Conservation (phyloP, 1,140 invertebrate genomes). For the Pectinophora gossypiella region DNA sequence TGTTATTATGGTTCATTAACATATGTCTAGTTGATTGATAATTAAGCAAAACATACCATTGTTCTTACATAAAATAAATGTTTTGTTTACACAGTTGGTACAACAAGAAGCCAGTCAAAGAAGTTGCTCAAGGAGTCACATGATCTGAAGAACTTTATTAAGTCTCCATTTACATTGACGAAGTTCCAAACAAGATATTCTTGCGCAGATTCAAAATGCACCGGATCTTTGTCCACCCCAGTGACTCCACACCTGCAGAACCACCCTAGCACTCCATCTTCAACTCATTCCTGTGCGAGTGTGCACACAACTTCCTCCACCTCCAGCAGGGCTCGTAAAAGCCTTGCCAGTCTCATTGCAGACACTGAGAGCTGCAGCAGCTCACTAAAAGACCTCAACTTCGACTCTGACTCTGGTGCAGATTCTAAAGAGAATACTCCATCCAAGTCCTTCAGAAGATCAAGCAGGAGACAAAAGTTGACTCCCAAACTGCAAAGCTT, state of each 20-base stretch:
- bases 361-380: slow-evolving; percentile 72
- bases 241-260: slow-evolving; percentile 54
- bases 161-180: slow-evolving; percentile 64
- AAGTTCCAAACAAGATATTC: slow-evolving; percentile 57
- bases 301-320: slow-evolving; percentile 55
- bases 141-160: slow-evolving; percentile 65
- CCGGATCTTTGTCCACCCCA: slow-evolving; percentile 53
- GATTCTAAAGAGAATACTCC: slow-evolving; percentile 70
- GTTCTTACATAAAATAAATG: neutral
- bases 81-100: slow-evolving; percentile 22
- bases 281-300: slow-evolving; percentile 60
- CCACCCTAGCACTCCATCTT: slow-evolving; percentile 57
- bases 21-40: too few species aligned
- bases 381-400: slow-evolving; percentile 68
- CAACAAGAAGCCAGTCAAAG: slow-evolving; percentile 43
- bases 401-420: slow-evolving; percentile 61
- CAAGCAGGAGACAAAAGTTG: slow-evolving; percentile 34
- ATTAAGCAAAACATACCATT: neutral
- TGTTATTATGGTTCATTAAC: too few species aligned
- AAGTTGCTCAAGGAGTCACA: slow-evolving; percentile 43
- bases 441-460: slow-evolving; percentile 41
- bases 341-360: slow-evolving; percentile 59
- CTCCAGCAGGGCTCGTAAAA: slow-evolving; percentile 56
- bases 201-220: slow-evolving; percentile 40
- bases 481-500: slow-evolving; percentile 57